Conservation (phyloP, 2,113 vertebrate genomes). For the human region GRCh38 chr5:171632001-171632500, state of each 20-base stretch:
- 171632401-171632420: not conserved
- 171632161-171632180: fast-evolving
- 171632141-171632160: too few species aligned
- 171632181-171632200: too few species aligned
- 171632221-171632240: not conserved
- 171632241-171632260: too few species aligned
- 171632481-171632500: not conserved
- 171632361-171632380: not conserved
- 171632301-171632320: too few species aligned
- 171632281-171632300: too few species aligned
- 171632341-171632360: not conserved
- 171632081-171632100: not conserved
- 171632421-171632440: not conserved
- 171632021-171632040: not conserved
- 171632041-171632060: too few species aligned
- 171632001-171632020: not conserved
- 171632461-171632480: not conserved
- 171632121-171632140: not conserved
- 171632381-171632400: not conserved
- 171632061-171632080: not conserved
- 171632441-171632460: not conserved
- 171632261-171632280: fast-evolving
- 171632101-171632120: not conserved
- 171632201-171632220: not conserved
- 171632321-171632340: not conserved